These are phyloP conservation scores for Patiria miniata DNA, from an alignment of 35 echinoderm and acorn worm species.

Conservation along the genomic window DNA sequence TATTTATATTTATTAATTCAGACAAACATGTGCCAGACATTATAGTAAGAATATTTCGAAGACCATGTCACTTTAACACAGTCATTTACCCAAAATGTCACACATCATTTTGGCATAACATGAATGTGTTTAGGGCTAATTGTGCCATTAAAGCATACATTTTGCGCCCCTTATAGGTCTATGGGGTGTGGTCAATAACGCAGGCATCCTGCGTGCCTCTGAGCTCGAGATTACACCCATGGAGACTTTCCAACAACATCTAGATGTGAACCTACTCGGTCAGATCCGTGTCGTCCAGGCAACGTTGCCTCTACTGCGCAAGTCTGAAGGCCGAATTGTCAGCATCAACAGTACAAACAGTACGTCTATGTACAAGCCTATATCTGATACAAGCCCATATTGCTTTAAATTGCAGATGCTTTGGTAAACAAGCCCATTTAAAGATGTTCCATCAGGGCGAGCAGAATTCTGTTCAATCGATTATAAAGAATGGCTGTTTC, in stretches of 20 bases:
- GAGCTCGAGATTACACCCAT: constrained; percentile 35
- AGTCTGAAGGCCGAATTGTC: constrained; percentile 40
- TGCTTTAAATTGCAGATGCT: background rate
- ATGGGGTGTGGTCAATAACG: constrained; percentile 61
- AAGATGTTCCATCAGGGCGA: too few relatives aligned
- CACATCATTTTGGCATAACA: too few relatives aligned
- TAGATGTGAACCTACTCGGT: constrained; percentile 48
- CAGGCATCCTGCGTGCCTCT: constrained; percentile 10
- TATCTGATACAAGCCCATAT: background rate
- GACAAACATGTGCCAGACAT: too few relatives aligned
- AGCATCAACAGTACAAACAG: constrained; percentile 26
- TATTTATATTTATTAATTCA: too few relatives aligned
- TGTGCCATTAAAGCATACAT: too few relatives aligned
- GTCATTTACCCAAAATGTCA: too few relatives aligned
- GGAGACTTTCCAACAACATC: background rate
- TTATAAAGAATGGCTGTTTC: too few relatives aligned
- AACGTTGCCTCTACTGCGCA: constrained; percentile 33
- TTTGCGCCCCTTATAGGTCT: background rate
- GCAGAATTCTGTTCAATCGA: too few relatives aligned
- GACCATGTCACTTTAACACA: too few relatives aligned
- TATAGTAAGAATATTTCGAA: too few relatives aligned
- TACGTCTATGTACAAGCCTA: background rate
- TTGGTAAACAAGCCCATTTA: background rate
- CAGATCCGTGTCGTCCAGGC: constrained; percentile 45
- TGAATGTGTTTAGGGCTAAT: too few relatives aligned